Conservation (phyloP, 1,140 invertebrate species). For the Drosophila rufa region DNA sequence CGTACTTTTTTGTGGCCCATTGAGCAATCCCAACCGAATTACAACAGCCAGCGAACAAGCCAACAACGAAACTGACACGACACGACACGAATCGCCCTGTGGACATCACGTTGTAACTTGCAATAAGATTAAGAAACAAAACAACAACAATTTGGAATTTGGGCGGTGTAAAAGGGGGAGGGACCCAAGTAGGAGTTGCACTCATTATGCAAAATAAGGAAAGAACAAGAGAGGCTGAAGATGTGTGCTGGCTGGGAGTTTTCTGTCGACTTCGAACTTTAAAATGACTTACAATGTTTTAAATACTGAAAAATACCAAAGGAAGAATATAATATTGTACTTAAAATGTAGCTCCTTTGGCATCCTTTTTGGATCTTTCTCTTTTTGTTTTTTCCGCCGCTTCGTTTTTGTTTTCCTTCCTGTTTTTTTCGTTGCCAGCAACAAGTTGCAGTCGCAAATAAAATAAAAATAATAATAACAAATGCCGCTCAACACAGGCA, state of each 20-base stretch:
- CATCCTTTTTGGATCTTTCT: background rate
- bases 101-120: conserved; percentile 74
- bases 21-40: conserved; percentile 51
- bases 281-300: no score
- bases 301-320: background rate
- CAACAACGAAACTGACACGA: conserved; percentile 57
- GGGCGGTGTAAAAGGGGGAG: conserved; percentile 23
- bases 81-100: conserved; percentile 79
- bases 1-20: conserved; percentile 21
- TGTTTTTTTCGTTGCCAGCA: conserved; percentile 33
- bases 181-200: conserved; percentile 55
- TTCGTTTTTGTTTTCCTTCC: conserved; percentile 8
- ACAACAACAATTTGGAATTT: conserved; percentile 13
- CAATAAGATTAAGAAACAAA: conserved; percentile 20
- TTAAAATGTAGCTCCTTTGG: conserved; percentile 59
- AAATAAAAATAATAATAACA: conserved; percentile 51
- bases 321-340: background rate
- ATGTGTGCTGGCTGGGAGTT: background rate
- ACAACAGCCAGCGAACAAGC: conserved; percentile 47
- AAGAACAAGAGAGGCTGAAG: conserved; percentile 12
- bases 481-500: conserved; percentile 23
- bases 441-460: conserved; percentile 69
- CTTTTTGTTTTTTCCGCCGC: background rate
- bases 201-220: conserved; percentile 71
- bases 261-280: no score